Conservation (phyloP, 2,888 invertebrate genomes). For the Drosophila ezoana region DNA sequence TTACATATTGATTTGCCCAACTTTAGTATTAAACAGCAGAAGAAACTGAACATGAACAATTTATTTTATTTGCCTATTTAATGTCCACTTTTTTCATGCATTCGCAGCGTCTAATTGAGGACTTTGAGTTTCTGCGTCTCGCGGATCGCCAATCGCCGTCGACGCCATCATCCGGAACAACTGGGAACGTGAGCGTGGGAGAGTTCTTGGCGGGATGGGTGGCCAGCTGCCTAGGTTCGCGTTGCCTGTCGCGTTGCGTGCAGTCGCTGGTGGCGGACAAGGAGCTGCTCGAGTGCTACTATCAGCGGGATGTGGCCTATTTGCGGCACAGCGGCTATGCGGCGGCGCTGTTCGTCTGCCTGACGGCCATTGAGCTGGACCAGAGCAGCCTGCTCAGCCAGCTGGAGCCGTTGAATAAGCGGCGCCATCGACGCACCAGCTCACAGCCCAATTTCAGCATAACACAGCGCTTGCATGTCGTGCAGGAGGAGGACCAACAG, state of each 20-base stretch:
- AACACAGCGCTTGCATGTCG: slow-evolving; percentile 59
- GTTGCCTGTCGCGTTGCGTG: slow-evolving; percentile 84
- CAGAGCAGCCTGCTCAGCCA: slow-evolving; percentile 88
- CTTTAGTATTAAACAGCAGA: too few relatives aligned
- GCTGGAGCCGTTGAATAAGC: slow-evolving; percentile 86
- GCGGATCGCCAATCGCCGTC: slow-evolving; percentile 51
- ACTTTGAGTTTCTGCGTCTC: slow-evolving; percentile 78
- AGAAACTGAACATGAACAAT: too few relatives aligned
- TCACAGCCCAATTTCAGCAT: slow-evolving; percentile 87
- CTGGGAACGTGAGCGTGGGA: slow-evolving; percentile 18
- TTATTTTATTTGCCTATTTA: too few relatives aligned
- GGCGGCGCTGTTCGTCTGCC: slow-evolving; percentile 87
- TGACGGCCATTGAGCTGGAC: slow-evolving; percentile 88
- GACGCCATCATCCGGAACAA: neutral
- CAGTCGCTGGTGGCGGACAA: slow-evolving; percentile 88
- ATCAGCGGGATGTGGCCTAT: slow-evolving; percentile 86
- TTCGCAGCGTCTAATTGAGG: slow-evolving; percentile 70
- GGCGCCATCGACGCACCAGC: slow-evolving; percentile 85
- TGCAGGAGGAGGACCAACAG: slow-evolving; percentile 56
- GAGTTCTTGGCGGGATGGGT: slow-evolving; percentile 75
- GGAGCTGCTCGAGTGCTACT: slow-evolving; percentile 87
- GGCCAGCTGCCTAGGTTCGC: slow-evolving; percentile 59
- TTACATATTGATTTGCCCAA: too few relatives aligned
- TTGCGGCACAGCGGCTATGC: slow-evolving; percentile 87
- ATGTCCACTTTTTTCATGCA: neutral